Base-by-base conservation (phyloP, 2,113 vertebrate genomes). In the Ceratotherium simum region DNA sequence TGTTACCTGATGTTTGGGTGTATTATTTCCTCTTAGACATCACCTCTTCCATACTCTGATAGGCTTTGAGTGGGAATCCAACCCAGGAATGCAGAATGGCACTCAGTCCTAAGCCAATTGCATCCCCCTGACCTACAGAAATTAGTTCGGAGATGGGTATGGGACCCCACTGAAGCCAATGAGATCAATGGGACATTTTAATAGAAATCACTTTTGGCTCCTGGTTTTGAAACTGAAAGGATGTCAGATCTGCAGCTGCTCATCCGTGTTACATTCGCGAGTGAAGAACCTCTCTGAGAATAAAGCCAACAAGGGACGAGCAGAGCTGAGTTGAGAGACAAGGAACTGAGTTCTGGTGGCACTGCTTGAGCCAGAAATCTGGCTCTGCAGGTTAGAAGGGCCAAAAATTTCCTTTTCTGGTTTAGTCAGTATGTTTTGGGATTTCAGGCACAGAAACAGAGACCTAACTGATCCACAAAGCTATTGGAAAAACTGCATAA, bases 11-110 rank as follows among this genome's bases (percentile, higher is more conserved):
- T 86, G 29, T 70, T 85, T 85, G 39, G 14, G n/a, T 95, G 91
- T 96, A 83, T 91, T 84, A 79, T 67, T 92, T 89, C 82, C 84
- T 89, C 54, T 95, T 81, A 90, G 72, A 80, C 17, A 62, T 82
- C 29, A 60, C 21, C 29, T 93, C 75, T 86, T 69, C 51, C 65
- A 75, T 16, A 83, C 42, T 83, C 48, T 39, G 79, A 73, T 2
- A 73, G 36, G 29, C n/a, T 90, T 84, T 95, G 31, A 48, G 48
- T 70, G 48, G 36, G 79, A 95, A 54, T 54, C 25, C 82, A 88
- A 39, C 36, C n/a, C 75, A 88, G 46, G 42, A 90, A 82, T 93
- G 60, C 18, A 96, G 12, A 29, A 78, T n/a, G 8, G 39, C 31
- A 58, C 31, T 82, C 65, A 81, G 23, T 95, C 73, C 85, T 90